Evolutionary conservation across 2,797 vertebrate species (phyloP), one percentile per base, ranked within the genome.

Genomic region (Gouania willdenowi): DNA sequence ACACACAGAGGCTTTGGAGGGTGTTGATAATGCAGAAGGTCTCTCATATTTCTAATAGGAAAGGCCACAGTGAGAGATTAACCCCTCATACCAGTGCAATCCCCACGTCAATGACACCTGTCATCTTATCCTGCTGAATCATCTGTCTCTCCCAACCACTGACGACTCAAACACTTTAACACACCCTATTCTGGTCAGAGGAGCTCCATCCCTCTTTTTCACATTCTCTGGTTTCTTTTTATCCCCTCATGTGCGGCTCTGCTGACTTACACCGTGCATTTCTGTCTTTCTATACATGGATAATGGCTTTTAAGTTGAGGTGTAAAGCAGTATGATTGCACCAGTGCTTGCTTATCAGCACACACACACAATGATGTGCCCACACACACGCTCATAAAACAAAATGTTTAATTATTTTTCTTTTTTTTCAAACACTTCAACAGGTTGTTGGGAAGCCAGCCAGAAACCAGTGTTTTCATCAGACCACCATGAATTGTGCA

Each of bases 401-500:
- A 28, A 4, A 70, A 62, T 20, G 20, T 28, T 48, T 66, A 5
- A 52, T 71, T 62, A 75, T 72, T 80, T 81, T 80, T 13, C 13
- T 71, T 71, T 62, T 75, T 72, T 80, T 81, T 80, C 13, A 13
- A 71, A 62, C 69, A 83, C 79, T 83, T 87, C 76, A 78, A 72
- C 81, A 80, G 81, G 79, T 84, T 83, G 67, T 83, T 85, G 84
- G 84, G 79, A 60, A 56, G 53, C 71, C 65, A 72, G 77, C 81
- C 70, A 87, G 79, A 75, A 66, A 81, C 20, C 11, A 20, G 44
- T 17, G 58, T 77, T 77, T 81, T 83, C 77, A 75, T 68, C 42
- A 75, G 84, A 88, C 86, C 83, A 87, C 82, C 84, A 13, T 82
- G 78, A 78, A 50, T 66, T 59, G 43, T 41, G 37, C 41, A 35